Evolutionary conservation across 2,113 vertebrate species (phyloP).

Genomic region (Proterorhinus semilunaris): DNA sequence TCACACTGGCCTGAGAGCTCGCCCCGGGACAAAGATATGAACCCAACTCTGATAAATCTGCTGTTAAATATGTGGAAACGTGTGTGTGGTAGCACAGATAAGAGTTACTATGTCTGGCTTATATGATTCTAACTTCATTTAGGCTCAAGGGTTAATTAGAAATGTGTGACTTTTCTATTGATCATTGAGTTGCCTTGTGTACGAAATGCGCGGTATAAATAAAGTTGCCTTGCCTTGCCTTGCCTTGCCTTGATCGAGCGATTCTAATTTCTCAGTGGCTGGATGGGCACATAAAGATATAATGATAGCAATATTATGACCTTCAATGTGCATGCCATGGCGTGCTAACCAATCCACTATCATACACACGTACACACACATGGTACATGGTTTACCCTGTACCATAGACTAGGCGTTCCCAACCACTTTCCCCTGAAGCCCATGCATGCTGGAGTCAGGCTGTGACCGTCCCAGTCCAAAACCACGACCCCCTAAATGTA

Average conservation of each 20-base stretch:
- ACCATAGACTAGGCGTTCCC: too few species aligned
- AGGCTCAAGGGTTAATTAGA: background rate
- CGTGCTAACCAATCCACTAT: background rate
- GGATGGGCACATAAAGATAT: background rate
- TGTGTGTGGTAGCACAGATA: constrained; percentile 40
- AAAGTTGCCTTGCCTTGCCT: too few species aligned
- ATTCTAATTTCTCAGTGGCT: background rate
- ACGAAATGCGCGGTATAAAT: too few species aligned
- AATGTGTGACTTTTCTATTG: background rate
- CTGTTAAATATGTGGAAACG: constrained; percentile 34
- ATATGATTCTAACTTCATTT: background rate
- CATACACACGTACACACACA: background rate
- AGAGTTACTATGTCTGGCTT: constrained; percentile 26
- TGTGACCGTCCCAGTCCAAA: too few species aligned
- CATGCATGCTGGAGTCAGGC: too few species aligned
- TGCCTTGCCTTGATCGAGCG: too few species aligned
- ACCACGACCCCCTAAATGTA: too few species aligned
- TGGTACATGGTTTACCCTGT: background rate
- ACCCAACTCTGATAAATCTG: constrained; percentile 53
- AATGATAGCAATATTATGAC: background rate
- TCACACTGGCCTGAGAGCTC: constrained; percentile 50
- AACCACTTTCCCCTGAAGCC: background rate
- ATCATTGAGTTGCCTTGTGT: too few species aligned
- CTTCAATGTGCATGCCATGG: background rate
- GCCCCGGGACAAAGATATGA: constrained; percentile 53